phyloP scores from a whole-genome alignment of 2,113 vertebrate genomes.

The Otocyon megalotis region DNA sequence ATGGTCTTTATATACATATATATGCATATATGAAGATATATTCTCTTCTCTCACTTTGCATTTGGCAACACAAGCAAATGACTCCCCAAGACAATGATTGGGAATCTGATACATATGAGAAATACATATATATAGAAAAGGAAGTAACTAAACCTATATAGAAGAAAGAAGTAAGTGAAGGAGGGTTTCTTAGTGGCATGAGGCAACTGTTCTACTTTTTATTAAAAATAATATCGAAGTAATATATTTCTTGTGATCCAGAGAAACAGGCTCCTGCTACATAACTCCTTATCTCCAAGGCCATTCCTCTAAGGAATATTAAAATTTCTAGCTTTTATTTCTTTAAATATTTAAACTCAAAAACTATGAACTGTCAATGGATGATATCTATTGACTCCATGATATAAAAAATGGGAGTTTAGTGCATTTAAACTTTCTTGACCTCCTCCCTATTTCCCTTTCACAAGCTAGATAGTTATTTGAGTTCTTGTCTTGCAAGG shows the following conservation, averaged over 20 bases:
- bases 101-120: background rate
- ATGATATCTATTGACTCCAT: background rate
- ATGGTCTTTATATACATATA: background rate
- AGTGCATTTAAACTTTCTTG: background rate
- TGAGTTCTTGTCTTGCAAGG: background rate
- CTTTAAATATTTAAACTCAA: background rate
- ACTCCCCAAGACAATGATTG: background rate
- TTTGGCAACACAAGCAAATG: background rate
- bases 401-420: background rate
- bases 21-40: background rate
- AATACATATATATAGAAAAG: background rate
- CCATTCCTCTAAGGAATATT: background rate
- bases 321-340: background rate
- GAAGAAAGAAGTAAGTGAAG: background rate
- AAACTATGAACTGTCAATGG: background rate
- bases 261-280: background rate
- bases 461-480: background rate
- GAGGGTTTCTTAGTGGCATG: background rate
- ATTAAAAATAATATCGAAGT: background rate
- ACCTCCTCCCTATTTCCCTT: background rate
- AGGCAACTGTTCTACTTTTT: background rate
- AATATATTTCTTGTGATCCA: background rate
- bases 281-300: background rate
- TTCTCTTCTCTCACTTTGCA: background rate
- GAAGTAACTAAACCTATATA: background rate